phyloP scores from a whole-genome alignment of 1,140 invertebrate species.

The Drosophila murphyi region DNA sequence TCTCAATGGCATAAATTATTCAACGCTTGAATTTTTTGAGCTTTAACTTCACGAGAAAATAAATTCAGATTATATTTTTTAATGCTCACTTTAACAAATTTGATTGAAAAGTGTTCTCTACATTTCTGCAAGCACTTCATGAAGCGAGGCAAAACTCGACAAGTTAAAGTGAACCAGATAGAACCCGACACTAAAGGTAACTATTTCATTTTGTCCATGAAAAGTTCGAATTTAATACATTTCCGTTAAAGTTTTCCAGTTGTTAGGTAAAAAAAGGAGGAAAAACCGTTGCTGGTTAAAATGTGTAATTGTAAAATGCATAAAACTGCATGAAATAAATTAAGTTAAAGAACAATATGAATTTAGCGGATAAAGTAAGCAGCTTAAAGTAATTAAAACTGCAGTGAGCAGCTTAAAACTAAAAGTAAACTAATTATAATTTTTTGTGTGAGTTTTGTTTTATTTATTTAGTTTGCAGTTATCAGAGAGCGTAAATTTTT shows the following conservation, averaged over 20 bases:
- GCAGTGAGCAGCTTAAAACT: not conserved
- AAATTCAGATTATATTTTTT: not conserved
- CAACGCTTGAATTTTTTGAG: not conserved
- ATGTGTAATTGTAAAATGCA: conserved; percentile 46
- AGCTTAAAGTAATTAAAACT: conserved; percentile 12
- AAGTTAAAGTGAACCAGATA: not conserved
- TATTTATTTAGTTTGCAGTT: conserved; percentile 29
- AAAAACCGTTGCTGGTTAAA: conserved; percentile 2
- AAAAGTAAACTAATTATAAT: conserved; percentile 9
- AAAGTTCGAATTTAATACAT: not conserved
- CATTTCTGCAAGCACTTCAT: no score
- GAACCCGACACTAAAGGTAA: not conserved
- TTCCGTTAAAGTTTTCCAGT: conserved; percentile 11
- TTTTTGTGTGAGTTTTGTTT: conserved; percentile 17
- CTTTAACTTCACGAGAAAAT: not conserved
- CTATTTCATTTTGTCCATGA: not conserved
- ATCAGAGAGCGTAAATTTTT: conserved; percentile 49
- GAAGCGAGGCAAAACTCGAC: not conserved
- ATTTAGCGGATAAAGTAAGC: conserved; percentile 14
- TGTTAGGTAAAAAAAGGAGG: not conserved
- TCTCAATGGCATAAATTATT: not conserved
- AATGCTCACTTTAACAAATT: no score
- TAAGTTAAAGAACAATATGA: conserved; percentile 1
- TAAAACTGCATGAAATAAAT: conserved; percentile 8
- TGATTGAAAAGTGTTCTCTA: no score